A percentile compares a stretch with the other conserved stretches of the same genome.
Evolutionary conservation across 2,797 vertebrate species (phyloP).

Genomic region (Vipera latastei): DNA sequence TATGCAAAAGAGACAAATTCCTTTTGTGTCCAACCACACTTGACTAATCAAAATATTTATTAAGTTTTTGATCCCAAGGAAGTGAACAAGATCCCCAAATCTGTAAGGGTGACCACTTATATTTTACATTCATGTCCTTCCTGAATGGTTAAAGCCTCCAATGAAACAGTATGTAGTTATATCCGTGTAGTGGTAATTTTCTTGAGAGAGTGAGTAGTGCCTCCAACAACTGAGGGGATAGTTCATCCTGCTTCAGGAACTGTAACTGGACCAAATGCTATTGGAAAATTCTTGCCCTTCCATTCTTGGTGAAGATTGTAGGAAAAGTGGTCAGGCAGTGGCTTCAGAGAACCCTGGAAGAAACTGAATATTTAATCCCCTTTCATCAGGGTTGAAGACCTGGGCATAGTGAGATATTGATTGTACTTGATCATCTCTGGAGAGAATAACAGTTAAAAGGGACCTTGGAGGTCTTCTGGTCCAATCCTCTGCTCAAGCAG

Average conservation of each 20-base stretch:
- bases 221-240: neutral
- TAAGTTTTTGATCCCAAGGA: neutral
- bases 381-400: neutral
- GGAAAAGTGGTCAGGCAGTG: neutral
- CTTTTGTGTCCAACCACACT: neutral
- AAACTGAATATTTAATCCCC: neutral
- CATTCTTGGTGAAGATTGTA: neutral
- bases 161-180: neutral
- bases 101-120: neutral
- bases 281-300: neutral
- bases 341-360: neutral
- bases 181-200: neutral
- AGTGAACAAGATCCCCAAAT: neutral
- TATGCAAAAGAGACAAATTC: neutral
- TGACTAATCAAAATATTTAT: neutral
- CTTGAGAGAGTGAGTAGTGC: neutral
- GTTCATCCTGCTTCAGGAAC: neutral
- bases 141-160: neutral
- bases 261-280: neutral
- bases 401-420: neutral
- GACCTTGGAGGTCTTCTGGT: neutral
- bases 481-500: neutral
- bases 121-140: neutral
- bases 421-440: neutral
- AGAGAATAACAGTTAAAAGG: neutral